These are phyloP conservation scores for Xenus cinereus DNA, from an alignment of 2,113 vertebrate species.

Conservation along the genomic window DNA sequence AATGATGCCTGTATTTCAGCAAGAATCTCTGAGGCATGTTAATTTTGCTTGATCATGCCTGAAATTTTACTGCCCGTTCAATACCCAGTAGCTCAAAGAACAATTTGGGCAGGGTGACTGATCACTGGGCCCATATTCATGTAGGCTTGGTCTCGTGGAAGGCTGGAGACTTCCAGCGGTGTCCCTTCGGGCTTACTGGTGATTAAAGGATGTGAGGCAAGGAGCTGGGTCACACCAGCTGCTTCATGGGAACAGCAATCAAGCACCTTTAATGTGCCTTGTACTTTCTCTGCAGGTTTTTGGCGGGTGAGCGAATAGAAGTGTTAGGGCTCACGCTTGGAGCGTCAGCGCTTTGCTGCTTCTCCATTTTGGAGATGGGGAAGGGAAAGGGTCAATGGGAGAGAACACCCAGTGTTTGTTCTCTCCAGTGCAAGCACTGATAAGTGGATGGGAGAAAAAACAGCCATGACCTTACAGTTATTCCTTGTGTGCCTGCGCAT, in stretches of 20 bases:
- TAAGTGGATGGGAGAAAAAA: constrained; percentile 47
- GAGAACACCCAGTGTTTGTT: constrained; percentile 40
- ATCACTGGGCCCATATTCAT: not conserved
- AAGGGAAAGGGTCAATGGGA: constrained; percentile 15
- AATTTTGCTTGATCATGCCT: not conserved
- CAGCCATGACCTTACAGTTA: constrained; percentile 43
- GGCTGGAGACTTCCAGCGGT: not conserved
- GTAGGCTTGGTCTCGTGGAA: not conserved
- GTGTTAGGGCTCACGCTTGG: not conserved
- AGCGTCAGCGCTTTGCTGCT: not conserved
- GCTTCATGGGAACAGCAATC: not conserved
- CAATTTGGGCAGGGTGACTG: not conserved
- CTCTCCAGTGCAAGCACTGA: constrained; percentile 10
- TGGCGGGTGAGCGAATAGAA: rapidly evolving
- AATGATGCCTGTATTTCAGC: not conserved
- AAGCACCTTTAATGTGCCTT: not conserved
- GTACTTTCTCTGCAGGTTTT: not conserved
- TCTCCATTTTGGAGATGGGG: not conserved
- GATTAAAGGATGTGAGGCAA: not conserved
- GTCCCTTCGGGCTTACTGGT: not conserved
- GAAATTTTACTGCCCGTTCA: not conserved
- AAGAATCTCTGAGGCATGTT: not conserved
- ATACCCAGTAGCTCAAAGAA: not conserved
- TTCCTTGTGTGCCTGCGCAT: not conserved
- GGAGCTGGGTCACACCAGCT: not conserved